Base-by-base conservation (phyloP, 1,140 invertebrate species). In the Saccostrea echinata region DNA sequence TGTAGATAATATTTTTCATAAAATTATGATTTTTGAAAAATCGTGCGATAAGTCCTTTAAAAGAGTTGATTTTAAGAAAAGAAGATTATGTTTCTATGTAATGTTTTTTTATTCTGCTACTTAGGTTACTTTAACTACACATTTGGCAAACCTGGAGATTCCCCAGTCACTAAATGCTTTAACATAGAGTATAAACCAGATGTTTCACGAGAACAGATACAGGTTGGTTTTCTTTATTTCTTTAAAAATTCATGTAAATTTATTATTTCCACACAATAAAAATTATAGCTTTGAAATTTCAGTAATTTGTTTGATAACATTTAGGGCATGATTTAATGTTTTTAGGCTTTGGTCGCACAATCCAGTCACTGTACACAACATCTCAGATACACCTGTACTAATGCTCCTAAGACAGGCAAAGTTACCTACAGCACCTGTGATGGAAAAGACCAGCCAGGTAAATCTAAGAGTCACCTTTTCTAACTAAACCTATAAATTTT, bases 391-490 rank as follows among this genome's bases (percentile, higher is more conserved):
- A 71, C 76, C 0, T 92, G 91, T 86, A 27, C 6, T 13, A 90
- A 92, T 68, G 91, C 91, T 3, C 90, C 90, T 0, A 33, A 88
- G 0, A 89, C 87, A 33, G 88, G 84, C 3, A 82, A 87, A 30
- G 85, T 89, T 3, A 84, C 64, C 35, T 93, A 88, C 80, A 87
- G 84, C 9, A 92, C 87, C 13, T 93, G 91, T 85, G 87, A 90
- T 86, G 90, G 90, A 13, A 57, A 61, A n/a, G 18, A 21, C 16
- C 43, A 82, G 8, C 16, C 51, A 68, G 64, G 80, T 85, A 57
- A 21, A 35, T 61, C 18, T 43, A 43, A 43, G 43, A 43, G 9
- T 43, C 4, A 9, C 4, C 43, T 43, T 43, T 43, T 43, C 43
- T 43, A 1, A 43, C 4, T 0, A 43, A 43, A 43, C 43, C 43